A percentile compares a stretch with the other conserved stretches of the same genome.
Evolutionary conservation across 2,797 vertebrate species (phyloP).

Genomic region (Anguilla pacifica): DNA sequence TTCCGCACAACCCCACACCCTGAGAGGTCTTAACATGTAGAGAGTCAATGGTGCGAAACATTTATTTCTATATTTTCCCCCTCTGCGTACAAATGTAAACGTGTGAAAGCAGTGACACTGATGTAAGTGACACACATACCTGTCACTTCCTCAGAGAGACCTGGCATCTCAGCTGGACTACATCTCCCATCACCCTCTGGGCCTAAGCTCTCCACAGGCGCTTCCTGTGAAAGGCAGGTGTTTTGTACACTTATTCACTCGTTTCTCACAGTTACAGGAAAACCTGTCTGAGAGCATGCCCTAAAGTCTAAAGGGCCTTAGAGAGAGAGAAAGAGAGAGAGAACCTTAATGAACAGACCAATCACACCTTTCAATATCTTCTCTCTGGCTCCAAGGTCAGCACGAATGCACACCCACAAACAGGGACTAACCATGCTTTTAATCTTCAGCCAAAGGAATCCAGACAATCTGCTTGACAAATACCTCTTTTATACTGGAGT

Average conservation of each 20-base stretch:
- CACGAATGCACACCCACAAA: neutral
- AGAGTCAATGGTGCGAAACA: neutral
- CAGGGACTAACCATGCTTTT: neutral
- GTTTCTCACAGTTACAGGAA: neutral
- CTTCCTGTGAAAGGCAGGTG: constrained; percentile 63
- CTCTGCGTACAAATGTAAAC: neutral
- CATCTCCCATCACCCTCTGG: constrained; percentile 73
- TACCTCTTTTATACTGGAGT: neutral
- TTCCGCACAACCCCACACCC: too few species aligned
- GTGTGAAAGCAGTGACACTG: neutral
- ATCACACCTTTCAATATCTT: neutral
- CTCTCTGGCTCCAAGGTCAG: neutral
- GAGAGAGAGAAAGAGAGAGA: neutral
- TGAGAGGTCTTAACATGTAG: neutral
- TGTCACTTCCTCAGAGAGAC: constrained; percentile 74
- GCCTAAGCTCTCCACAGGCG: constrained; percentile 66
- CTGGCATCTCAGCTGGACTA: constrained; percentile 72
- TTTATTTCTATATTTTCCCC: neutral
- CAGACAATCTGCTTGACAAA: neutral
- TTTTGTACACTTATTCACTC: neutral
- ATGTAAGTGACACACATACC: constrained; percentile 53
- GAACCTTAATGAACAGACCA: neutral
- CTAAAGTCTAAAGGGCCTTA: too few species aligned
- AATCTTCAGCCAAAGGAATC: neutral
- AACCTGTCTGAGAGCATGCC: neutral